Percentiles rank a stretch among this genome's conserved stretches.
Conservation (phyloP, 2,113 vertebrate species). For the Ceyx melanurus region DNA sequence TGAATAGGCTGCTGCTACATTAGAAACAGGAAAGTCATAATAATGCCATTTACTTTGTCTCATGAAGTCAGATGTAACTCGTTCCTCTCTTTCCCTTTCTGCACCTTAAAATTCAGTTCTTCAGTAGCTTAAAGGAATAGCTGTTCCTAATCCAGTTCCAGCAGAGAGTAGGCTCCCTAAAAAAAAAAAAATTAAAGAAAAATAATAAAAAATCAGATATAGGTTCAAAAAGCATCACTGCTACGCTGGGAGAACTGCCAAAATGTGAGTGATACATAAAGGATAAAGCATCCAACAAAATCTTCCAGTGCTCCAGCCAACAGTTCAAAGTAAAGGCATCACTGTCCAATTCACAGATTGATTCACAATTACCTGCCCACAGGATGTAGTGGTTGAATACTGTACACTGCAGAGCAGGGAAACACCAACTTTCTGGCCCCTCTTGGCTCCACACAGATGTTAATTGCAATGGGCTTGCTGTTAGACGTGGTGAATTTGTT, state of each 20-base stretch:
- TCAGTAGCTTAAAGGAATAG: neutral
- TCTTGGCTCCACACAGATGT: neutral
- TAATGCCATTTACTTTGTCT: neutral
- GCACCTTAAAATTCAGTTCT: neutral
- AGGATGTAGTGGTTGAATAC: neutral
- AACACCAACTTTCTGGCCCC: neutral
- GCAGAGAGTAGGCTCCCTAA: neutral
- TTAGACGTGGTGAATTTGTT: neutral
- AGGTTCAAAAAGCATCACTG: neutral
- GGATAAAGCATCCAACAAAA: conserved; percentile 28
- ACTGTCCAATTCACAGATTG: neutral
- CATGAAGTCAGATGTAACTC: neutral
- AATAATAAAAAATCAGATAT: neutral
- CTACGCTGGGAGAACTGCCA: neutral
- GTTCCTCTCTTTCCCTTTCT: neutral
- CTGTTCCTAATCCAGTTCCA: neutral
- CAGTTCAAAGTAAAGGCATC: neutral
- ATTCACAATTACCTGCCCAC: neutral
- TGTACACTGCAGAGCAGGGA: neutral
- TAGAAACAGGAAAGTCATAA: neutral
- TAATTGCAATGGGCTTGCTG: fast-evolving
- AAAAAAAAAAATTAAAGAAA: neutral
- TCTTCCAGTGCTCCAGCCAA: neutral
- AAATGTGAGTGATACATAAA: conserved; percentile 15
- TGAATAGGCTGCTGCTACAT: neutral